Evolutionary conservation across 2,888 invertebrate genomes (phyloP).

Genomic region (Gortyna flavago): DNA sequence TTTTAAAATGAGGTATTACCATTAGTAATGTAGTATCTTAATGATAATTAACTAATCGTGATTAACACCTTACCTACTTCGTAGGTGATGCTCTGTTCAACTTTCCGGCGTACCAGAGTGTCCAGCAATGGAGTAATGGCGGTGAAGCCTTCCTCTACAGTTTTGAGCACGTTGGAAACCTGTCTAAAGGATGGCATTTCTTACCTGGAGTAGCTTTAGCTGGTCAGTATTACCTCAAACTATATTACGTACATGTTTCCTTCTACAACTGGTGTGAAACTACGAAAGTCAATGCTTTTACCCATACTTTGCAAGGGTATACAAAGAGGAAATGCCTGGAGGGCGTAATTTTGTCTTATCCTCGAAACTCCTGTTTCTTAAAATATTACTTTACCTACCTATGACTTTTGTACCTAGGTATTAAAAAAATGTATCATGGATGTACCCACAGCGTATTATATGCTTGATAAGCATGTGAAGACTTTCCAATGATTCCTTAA

Average conservation of each 20-base stretch:
- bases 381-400: not conserved
- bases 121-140: conserved; percentile 92
- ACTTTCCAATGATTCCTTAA: not conserved
- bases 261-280: not conserved
- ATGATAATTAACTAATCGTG: no score
- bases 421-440: not conserved
- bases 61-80: not conserved
- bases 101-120: conserved; percentile 93
- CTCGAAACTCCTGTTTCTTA: not conserved
- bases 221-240: conserved; percentile 70
- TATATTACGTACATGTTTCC: not conserved
- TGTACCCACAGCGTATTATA: not conserved
- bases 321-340: conserved; percentile 14
- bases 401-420: not conserved
- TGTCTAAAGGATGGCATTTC: conserved; percentile 91
- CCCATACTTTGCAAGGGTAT: not conserved
- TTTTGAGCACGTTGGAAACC: conserved; percentile 93
- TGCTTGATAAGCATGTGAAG: not conserved
- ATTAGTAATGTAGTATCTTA: not conserved
- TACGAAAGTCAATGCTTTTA: not conserved
- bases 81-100: conserved; percentile 94
- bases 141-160: conserved; percentile 93
- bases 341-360: conserved; percentile 4
- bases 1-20: not conserved
- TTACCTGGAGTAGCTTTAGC: conserved; percentile 92